Conservation (phyloP, 2,888 invertebrate species). For the Synergus itoensis region DNA sequence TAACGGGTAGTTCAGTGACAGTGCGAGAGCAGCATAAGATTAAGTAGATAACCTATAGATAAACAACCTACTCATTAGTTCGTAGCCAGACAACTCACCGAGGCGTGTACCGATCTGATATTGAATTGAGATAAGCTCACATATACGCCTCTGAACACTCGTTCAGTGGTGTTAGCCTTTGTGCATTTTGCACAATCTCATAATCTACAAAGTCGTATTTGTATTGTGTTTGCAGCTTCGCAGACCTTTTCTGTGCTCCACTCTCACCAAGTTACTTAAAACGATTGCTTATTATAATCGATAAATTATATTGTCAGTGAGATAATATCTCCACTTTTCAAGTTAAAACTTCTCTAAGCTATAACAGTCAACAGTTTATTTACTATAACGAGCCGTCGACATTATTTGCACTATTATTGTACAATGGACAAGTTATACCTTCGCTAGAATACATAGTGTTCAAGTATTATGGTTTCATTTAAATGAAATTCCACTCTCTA, state of each 20-base stretch:
- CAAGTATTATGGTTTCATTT: background rate
- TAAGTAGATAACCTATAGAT: constrained; percentile 31
- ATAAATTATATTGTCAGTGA: constrained; percentile 34
- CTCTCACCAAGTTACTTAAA: constrained; percentile 23
- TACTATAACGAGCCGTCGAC: constrained; percentile 1
- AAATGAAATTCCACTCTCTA: no score
- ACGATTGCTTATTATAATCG: constrained; percentile 30
- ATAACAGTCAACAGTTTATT: constrained; percentile 22
- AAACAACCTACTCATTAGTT: constrained; percentile 41
- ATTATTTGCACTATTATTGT: background rate
- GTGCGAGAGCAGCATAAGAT: constrained; percentile 30
- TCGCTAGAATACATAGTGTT: background rate
- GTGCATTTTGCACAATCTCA: constrained; percentile 40
- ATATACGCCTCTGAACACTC: constrained; percentile 31
- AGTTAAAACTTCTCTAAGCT: constrained; percentile 13
- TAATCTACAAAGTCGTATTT: constrained; percentile 38
- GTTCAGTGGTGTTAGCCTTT: constrained; percentile 36
- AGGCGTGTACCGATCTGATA: constrained; percentile 36
- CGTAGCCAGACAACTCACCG: constrained; percentile 25
- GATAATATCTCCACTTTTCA: constrained; percentile 22
- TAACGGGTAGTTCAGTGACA: constrained; percentile 20
- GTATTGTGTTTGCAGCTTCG: constrained; percentile 21
- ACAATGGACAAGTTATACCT: background rate
- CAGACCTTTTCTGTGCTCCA: constrained; percentile 26
- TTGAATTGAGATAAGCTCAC: constrained; percentile 33